phyloP scores from a whole-genome alignment of 2,888 invertebrate species.

The Synanthedon formicaeformis region DNA sequence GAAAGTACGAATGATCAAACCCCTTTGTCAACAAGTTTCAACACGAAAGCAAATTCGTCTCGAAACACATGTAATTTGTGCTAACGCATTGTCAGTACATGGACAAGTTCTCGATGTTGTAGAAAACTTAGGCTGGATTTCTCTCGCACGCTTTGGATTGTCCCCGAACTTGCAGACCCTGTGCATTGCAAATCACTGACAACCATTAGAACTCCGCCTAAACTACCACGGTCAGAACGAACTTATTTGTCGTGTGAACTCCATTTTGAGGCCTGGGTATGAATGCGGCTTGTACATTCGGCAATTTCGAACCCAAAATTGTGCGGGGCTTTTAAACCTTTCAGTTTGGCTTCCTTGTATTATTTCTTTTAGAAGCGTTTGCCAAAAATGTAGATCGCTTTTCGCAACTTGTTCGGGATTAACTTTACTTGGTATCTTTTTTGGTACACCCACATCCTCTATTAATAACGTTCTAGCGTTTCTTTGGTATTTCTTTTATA shows the following conservation, averaged over 20 bases:
- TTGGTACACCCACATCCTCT: too few species aligned
- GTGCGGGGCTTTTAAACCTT: neutral
- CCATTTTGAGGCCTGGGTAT: neutral
- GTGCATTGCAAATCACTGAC: neutral
- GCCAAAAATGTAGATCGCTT: too few species aligned
- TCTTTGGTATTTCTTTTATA: too few species aligned
- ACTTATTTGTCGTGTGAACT: neutral
- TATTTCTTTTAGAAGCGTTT: neutral
- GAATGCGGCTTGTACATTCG: neutral
- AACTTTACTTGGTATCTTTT: too few species aligned
- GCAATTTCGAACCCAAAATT: neutral
- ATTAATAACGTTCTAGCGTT: too few species aligned
- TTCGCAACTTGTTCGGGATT: too few species aligned
- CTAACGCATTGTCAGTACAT: too few species aligned
- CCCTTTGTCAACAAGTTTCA: neutral
- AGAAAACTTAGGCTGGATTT: neutral
- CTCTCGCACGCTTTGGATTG: neutral
- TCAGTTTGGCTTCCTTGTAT: neutral
- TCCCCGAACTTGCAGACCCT: neutral
- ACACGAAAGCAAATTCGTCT: conserved; percentile 4
- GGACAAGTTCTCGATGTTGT: neutral
- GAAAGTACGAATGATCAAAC: neutral
- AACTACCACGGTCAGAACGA: neutral
- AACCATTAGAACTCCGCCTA: neutral
- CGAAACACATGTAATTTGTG: conserved; percentile 1